Percentiles rank a stretch among this genome's conserved stretches.
These are phyloP conservation scores for Cepphus grylle DNA, from an alignment of 2,113 vertebrate species.

Conservation along the genomic window DNA sequence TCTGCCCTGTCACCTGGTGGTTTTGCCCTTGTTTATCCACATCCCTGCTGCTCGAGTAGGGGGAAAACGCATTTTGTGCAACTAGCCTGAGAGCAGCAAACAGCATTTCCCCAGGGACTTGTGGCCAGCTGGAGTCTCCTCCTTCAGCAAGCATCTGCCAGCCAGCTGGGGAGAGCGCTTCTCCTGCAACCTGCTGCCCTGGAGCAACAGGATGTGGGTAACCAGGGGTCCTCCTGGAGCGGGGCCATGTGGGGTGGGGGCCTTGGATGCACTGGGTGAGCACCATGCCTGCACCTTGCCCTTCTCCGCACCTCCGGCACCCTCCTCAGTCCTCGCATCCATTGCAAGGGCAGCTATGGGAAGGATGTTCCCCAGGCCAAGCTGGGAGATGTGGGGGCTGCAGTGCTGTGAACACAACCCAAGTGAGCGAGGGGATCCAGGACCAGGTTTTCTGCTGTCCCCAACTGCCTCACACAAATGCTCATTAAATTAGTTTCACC, in stretches of 20 bases:
- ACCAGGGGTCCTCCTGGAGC: fast-evolving
- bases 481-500: conserved; percentile 20
- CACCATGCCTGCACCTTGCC: background rate
- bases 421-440: background rate
- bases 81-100: conserved; percentile 1
- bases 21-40: background rate
- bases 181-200: conserved; percentile 13
- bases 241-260: background rate
- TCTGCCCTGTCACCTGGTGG: background rate
- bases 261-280: background rate
- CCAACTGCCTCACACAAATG: background rate
- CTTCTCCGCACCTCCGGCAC: background rate
- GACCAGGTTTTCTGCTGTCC: background rate
- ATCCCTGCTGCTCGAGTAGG: background rate
- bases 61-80: background rate
- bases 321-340: background rate
- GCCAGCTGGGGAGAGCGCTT: background rate
- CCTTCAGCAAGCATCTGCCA: conserved; percentile 19
- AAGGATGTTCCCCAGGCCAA: background rate
- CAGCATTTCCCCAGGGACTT: background rate
- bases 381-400: background rate
- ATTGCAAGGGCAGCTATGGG: background rate
- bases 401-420: background rate
- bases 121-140: background rate
- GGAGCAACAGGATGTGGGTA: background rate